These are phyloP conservation scores for Clamator glandarius DNA, from an alignment of 2,797 vertebrate species.

Conservation along the genomic window DNA sequence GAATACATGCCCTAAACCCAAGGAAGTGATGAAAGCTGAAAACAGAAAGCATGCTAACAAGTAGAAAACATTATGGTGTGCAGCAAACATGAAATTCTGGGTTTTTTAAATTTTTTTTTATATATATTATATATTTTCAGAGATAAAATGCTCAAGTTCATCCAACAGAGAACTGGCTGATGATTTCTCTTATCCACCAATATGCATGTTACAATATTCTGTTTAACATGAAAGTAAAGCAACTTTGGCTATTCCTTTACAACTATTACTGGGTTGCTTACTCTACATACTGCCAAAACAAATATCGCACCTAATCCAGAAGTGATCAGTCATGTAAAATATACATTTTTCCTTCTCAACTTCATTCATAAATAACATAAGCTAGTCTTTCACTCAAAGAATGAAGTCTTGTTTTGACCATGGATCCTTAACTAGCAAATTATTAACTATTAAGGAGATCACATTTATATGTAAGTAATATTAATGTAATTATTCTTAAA, in stretches of 20 bases:
- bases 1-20: background rate
- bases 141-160: background rate
- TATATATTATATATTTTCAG: background rate
- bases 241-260: background rate
- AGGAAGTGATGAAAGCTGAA: background rate
- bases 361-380: slow-evolving; percentile 11
- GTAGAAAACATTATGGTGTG: background rate
- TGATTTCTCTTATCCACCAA: background rate
- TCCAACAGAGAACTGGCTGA: background rate
- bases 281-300: background rate
- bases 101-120: no score
- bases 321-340: background rate
- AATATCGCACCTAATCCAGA: slow-evolving; percentile 6
- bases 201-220: background rate
- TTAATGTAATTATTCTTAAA: background rate
- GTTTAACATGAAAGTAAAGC: background rate
- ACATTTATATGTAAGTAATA: background rate
- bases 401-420: background rate
- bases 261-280: background rate
- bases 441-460: background rate
- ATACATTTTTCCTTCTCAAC: background rate
- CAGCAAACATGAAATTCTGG: background rate
- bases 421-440: background rate
- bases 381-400: background rate
- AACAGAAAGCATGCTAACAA: background rate